These are phyloP conservation scores for Notarius lentiginosus DNA, from an alignment of 2,113 vertebrate genomes.

Conservation along the genomic window DNA sequence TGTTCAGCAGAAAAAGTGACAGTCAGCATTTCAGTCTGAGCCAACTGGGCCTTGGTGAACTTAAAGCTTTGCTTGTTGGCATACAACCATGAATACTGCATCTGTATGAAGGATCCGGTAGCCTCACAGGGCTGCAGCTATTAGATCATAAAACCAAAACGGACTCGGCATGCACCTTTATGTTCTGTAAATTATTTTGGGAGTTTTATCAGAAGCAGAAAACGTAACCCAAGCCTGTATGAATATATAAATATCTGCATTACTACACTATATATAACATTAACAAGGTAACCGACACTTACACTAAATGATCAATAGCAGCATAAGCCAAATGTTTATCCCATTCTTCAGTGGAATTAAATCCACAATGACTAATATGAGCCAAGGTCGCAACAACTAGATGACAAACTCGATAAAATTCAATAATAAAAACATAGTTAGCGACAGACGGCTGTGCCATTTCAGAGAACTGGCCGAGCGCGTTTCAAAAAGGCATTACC, in stretches of 20 bases:
- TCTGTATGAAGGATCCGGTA: background rate
- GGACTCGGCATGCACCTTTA: background rate
- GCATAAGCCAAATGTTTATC: background rate
- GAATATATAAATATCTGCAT: background rate
- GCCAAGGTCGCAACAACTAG: background rate
- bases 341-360: background rate
- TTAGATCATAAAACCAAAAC: background rate
- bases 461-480: background rate
- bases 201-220: background rate
- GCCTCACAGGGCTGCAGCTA: background rate
- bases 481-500: background rate
- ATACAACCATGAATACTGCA: background rate
- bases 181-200: background rate
- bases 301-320: background rate
- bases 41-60: slow-evolving; percentile 48
- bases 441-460: background rate
- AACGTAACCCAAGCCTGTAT: background rate
- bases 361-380: background rate
- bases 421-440: background rate
- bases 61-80: slow-evolving; percentile 41
- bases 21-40: slow-evolving; percentile 62
- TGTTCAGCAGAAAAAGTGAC: slow-evolving; percentile 66
- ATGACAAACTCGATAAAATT: background rate
- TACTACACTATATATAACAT: background rate
- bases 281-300: background rate